phyloP scores from a whole-genome alignment of 2,113 vertebrate genomes.

The Cranoglanis bouderius region DNA sequence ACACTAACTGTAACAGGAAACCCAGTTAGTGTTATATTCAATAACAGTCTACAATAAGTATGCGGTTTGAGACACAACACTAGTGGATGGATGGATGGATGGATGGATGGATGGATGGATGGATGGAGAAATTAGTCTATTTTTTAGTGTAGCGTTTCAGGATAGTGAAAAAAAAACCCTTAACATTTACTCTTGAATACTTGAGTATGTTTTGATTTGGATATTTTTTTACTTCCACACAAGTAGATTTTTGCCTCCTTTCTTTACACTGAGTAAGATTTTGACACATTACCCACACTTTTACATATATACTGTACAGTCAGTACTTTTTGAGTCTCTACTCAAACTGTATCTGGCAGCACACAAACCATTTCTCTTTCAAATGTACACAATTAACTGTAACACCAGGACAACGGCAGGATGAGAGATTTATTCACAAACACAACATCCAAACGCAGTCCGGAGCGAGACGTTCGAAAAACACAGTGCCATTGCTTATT shows the following conservation, averaged over 20 bases:
- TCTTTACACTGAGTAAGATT: neutral
- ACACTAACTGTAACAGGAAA: too few species aligned
- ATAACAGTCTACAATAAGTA: neutral
- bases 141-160: too few species aligned
- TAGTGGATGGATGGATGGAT: too few species aligned
- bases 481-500: neutral
- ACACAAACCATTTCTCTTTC: neutral
- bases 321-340: neutral
- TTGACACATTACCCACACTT: neutral
- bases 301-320: neutral
- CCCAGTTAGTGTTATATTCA: neutral
- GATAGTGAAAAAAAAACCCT: too few species aligned
- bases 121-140: too few species aligned
- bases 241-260: too few species aligned
- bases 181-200: too few species aligned
- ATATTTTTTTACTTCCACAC: too few species aligned
- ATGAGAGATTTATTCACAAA: neutral
- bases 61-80: too few species aligned
- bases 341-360: neutral
- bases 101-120: too few species aligned
- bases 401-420: neutral
- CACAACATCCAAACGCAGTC: neutral
- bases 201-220: too few species aligned
- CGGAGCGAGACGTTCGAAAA: neutral
- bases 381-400: too few species aligned